Base-by-base conservation (phyloP, 1,140 invertebrate species). In the Anthonomus grandis region DNA sequence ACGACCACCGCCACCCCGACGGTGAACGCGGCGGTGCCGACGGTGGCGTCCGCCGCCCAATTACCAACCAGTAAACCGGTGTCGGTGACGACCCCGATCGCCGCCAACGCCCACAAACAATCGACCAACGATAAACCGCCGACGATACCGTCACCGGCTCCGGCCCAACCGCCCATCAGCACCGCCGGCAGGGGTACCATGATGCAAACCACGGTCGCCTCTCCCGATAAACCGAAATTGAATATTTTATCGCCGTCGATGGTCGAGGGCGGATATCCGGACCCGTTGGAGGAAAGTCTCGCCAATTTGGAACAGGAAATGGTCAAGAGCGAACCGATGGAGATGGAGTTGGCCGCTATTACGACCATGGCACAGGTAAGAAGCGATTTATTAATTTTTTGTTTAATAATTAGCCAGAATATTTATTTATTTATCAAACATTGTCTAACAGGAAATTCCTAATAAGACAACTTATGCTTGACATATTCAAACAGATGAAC, bases 251-350 rank as follows among this genome's bases (percentile, higher is more conserved):
- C 64, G 24, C 75, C 62, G 48, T 66, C 57, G 54, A 64, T 46
- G 65, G 73, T 68, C 68, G 55, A 47, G 3, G n/a, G 34, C 18
- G 19, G 22, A 8, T 79, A 66, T 70, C 76, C 66, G 37, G 83
- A 85, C 69, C 82, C 83, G n/a, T 75, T 85, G 58, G 83, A 85
- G 68, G 78, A 83, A 59, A 83, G 83, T 21, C 73, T 85, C 47
- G 83, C 83, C 27, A 83, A 78, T 55, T 67, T 85, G 13, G 83
- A 85, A 70, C 78, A 81, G 25, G 79, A 78, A 46, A 72, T 82
- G 6, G 77, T 79, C 36, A 76, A 77, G 12, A 76, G 76, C 37
- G 76, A 79, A n/a, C 77, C 76, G 44, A 68, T 75, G 21, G 60
- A 66, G 24, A 55, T 44, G n/a, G 55, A 66, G 6, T 54, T 57